Base-by-base conservation (phyloP, 2,888 invertebrate species). In the Ischnura elegans region DNA sequence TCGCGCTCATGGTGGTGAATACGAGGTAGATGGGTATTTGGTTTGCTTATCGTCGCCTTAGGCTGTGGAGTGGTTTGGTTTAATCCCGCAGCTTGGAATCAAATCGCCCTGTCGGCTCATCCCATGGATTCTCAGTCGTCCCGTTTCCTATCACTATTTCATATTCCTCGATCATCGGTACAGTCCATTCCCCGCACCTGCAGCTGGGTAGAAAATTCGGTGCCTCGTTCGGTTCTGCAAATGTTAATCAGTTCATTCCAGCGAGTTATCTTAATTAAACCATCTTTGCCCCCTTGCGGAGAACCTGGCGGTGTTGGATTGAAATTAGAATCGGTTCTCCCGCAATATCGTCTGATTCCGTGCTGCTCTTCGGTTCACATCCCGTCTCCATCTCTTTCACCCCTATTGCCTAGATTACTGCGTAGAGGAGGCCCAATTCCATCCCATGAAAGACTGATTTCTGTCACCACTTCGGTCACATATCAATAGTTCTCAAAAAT, bases 251-350 rank as follows among this genome's bases (percentile, higher is more conserved):
- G 86, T 86, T 86, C 46, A 43, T 86, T 46, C 43, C 46, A 8
- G n/a, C 46, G 25, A n/a, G 86, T 86, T 86, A 86, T 86, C 86
- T 86, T 86, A 86, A 86, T 86, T 86, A 46, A 86, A n/a, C 86
- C 86, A 86, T 86, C 86, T 86, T 86, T 46, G n/a, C 45, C 6
- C 43, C n/a, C 16, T 19, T 19, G 51, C 45, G 46, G 76, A 36
- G 36, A 86, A 86, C 6, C 36, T 43, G 19, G 21, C 86, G 43
- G 45, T 2, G 42, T 25, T 25, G n/a, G 76, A 76, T 76, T 86
- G 86, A 86, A 86, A 86, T 86, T 86, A n/a, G 86, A 46, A 45
- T 86, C 45, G 86, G 46, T 25, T 45, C 46, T 86, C 5, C 76
- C 36, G 76, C 25, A 16, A 36, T 76, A 10, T 36, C 36, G 76